Evolutionary conservation across 1,140 invertebrate genomes (phyloP).

Genomic region (Lysiphlebus fabarum): DNA sequence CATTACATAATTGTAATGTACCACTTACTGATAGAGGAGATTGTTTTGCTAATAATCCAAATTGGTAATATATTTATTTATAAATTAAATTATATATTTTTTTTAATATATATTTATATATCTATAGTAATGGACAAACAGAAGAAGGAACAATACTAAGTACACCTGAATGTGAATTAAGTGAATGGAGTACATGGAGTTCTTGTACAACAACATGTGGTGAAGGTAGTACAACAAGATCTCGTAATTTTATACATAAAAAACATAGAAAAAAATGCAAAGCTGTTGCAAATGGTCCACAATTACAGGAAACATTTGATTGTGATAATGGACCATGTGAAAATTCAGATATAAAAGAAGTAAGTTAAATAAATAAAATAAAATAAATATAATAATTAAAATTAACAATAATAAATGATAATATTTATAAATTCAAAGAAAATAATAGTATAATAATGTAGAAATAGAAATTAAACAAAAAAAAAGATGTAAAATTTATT

Average conservation of each 20-base stretch:
- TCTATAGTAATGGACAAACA: conserved; percentile 11
- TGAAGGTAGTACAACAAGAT: conserved; percentile 65
- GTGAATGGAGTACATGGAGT: conserved; percentile 74
- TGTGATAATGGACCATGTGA: conserved; percentile 39
- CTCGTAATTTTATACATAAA: conserved; percentile 52
- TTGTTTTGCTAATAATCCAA: conserved; percentile 54
- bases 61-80: conserved; percentile 42
- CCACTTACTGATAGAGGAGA: conserved; percentile 54
- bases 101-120: conserved; percentile 1
- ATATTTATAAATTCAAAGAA: neutral
- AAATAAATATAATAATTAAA: too few relatives aligned
- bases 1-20: conserved; percentile 55
- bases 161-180: conserved; percentile 63
- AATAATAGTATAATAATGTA: neutral
- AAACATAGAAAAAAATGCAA: conserved; percentile 43
- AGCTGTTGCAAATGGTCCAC: conserved; percentile 23
- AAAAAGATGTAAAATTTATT: conserved; percentile 6
- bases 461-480: neutral
- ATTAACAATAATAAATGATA: too few relatives aligned
- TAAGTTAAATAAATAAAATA: conserved; percentile 29
- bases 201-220: conserved; percentile 78
- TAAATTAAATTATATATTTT: neutral
- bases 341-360: conserved; percentile 37
- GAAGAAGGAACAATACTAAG: conserved; percentile 29
- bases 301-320: conserved; percentile 36